These are phyloP conservation scores for Diceros bicornis DNA, from an alignment of 2,797 vertebrate species.

Conservation along the genomic window DNA sequence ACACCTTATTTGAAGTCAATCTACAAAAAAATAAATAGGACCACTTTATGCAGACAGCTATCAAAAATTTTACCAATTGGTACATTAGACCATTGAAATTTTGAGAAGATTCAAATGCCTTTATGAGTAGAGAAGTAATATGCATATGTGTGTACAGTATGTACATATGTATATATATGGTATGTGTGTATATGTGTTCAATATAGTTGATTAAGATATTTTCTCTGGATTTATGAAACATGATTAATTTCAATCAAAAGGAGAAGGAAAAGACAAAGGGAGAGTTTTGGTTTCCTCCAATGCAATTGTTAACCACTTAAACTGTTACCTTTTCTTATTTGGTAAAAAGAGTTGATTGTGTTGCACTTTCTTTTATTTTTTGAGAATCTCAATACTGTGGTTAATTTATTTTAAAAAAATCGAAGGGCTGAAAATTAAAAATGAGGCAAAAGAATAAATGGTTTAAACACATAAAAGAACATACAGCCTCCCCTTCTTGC, in stretches of 20 bases:
- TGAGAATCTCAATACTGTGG: background rate
- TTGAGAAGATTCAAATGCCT: background rate
- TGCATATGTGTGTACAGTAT: background rate
- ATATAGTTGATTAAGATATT: background rate
- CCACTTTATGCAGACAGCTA: background rate
- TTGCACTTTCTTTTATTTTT: constrained; percentile 13
- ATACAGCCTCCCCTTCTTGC: background rate
- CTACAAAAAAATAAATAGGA: background rate
- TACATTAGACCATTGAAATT: background rate
- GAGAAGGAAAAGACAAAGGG: background rate
- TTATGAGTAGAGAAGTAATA: background rate
- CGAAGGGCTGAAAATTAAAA: background rate
- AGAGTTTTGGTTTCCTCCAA: background rate
- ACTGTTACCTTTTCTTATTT: background rate
- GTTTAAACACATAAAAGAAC: background rate
- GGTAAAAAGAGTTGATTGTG: background rate
- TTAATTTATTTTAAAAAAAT: background rate
- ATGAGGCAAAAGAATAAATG: background rate
- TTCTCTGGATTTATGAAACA: background rate
- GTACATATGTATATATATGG: fast-evolving
- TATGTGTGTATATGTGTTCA: background rate
- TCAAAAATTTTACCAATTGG: background rate
- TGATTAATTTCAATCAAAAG: background rate
- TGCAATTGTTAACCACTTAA: background rate
- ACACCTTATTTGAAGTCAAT: background rate